Conservation (phyloP, 2,888 invertebrate species). For the Agrilus biguttatus region DNA sequence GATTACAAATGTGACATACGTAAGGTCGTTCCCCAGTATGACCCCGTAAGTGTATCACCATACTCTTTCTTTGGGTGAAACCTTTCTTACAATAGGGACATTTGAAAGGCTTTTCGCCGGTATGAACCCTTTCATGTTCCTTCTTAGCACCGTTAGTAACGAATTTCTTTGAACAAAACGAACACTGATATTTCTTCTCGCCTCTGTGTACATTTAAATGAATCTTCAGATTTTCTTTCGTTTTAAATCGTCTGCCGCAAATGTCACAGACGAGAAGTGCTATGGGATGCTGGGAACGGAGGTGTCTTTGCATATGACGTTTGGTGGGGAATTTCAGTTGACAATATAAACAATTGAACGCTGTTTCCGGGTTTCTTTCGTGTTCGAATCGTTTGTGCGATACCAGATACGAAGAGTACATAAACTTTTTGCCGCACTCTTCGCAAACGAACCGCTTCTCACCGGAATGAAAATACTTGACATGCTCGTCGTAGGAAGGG, state of each 20-base stretch:
- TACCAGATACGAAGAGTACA: constrained; percentile 27
- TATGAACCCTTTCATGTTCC: constrained; percentile 4
- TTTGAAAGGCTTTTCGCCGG: constrained; percentile 21
- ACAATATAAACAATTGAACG: constrained; percentile 25
- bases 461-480: constrained; percentile 38
- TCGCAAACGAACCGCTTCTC: constrained; percentile 38
- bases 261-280: constrained; percentile 28
- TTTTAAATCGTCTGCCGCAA: constrained; percentile 29
- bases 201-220: constrained; percentile 6
- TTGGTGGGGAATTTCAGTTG: constrained; percentile 29
- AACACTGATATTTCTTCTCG: constrained; percentile 5
- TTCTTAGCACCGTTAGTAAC: not conserved
- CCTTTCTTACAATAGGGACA: constrained; percentile 11
- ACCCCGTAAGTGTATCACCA: constrained; percentile 10
- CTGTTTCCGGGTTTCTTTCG: constrained; percentile 13
- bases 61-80: constrained; percentile 10
- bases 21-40: constrained; percentile 22
- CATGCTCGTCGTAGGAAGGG: constrained; percentile 37
- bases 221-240: constrained; percentile 5
- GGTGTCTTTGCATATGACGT: constrained; percentile 34
- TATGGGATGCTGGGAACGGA: constrained; percentile 34
- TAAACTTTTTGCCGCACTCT: constrained; percentile 37
- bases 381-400: constrained; percentile 28
- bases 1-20: constrained; percentile 39
- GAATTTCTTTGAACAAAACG: constrained; percentile 3